phyloP scores from a whole-genome alignment of 2,888 invertebrate genomes.

The Neoitamus cyanurus region DNA sequence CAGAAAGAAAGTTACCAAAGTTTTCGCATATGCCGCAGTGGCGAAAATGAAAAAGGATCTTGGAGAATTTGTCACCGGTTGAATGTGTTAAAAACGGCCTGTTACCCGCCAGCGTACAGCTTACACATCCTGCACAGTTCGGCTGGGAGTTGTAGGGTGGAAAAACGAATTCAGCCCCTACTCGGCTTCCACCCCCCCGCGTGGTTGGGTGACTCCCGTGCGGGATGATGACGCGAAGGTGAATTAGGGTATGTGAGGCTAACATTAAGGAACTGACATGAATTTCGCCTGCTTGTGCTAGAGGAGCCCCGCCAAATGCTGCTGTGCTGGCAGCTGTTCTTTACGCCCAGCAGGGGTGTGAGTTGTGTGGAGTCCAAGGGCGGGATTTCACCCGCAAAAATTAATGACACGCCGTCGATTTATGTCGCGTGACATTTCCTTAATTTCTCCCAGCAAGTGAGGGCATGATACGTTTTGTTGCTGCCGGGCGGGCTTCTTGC shows the following conservation, averaged over 20 bases:
- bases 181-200: background rate
- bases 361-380: constrained; percentile 2
- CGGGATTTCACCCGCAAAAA: constrained; percentile 52
- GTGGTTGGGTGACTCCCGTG: background rate
- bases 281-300: background rate
- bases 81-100: constrained; percentile 39
- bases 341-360: background rate
- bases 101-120: constrained; percentile 7
- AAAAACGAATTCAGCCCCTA: background rate
- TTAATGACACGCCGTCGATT: constrained; percentile 55
- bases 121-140: constrained; percentile 5
- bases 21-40: constrained; percentile 4
- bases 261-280: constrained; percentile 40
- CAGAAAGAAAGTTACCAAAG: background rate
- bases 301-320: background rate
- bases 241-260: constrained; percentile 29
- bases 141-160: background rate
- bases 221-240: constrained; percentile 4
- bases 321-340: constrained; percentile 20
- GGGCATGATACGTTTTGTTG: constrained; percentile 18
- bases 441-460: constrained; percentile 45
- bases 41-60: constrained; percentile 32
- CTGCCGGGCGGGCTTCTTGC: constrained; percentile 6
- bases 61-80: constrained; percentile 34
- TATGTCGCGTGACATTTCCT: constrained; percentile 56